These are phyloP conservation scores for Mizuhopecten yessoensis DNA, from an alignment of 1,140 invertebrate genomes.

Conservation along the genomic window DNA sequence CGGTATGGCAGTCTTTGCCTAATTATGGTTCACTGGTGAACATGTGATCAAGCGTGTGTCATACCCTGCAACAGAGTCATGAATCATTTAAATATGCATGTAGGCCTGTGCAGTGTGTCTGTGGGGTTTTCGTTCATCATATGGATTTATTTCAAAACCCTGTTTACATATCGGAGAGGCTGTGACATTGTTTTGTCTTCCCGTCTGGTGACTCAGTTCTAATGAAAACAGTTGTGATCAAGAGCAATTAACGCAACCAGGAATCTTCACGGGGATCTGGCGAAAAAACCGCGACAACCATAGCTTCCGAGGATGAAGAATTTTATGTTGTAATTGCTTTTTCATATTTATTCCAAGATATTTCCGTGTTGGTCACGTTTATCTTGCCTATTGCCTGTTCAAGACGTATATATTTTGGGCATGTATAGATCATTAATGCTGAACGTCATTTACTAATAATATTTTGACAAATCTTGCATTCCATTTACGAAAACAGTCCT, in stretches of 20 bases:
- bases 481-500: too few relatives aligned
- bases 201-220: neutral
- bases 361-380: neutral
- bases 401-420: neutral
- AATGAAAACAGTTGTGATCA: neutral
- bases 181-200: neutral
- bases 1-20: neutral
- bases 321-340: neutral
- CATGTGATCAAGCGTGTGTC: neutral
- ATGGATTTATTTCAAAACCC: neutral
- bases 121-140: neutral
- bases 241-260: neutral
- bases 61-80: neutral
- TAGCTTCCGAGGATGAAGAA: neutral
- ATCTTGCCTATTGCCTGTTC: neutral
- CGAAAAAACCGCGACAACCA: neutral
- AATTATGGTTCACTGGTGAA: neutral
- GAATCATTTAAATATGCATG: conserved; percentile 7
- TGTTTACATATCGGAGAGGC: neutral
- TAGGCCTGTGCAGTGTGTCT: neutral
- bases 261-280: neutral
- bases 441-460: too few relatives aligned
- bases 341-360: neutral
- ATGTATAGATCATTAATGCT: too few relatives aligned
- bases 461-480: too few relatives aligned